Evolutionary conservation across 2,797 vertebrate genomes (phyloP), one percentile per base, ranked within the genome.

Genomic region (Spinibarbus caldwelli): DNA sequence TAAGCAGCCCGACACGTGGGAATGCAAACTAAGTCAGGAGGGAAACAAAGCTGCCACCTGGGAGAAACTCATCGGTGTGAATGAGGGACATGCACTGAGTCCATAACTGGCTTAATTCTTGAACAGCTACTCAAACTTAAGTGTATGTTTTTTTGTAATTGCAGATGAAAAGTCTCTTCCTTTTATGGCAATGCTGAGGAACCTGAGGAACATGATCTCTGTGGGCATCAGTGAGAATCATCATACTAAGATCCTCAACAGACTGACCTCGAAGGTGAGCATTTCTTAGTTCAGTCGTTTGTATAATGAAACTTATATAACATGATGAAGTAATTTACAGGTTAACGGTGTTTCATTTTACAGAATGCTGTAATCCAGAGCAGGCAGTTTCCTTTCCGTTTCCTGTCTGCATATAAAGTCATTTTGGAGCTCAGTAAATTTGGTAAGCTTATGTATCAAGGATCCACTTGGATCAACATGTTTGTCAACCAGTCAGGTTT

Each of bases 171-270:
- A 93, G 78, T 95, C 96, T 85, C 94, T 98, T 19, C 97, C 97
- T 0, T 97, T 97, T 90, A 97, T 97, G 97, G 97, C 97, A 57
- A 96, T 97, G 96, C 90, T 98, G 90, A 95, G 97, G 90, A 98
- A 98, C 90, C 91, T 98, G 86, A 93, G 96, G 83, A 98, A 95
- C 92, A 92, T 98, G 92, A 95, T 98, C 80, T 89, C 43, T 0
- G 87, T 77, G 6, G 96, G 96, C 38, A 94, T 98, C 91, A 97
- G 96, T 38, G 85, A 93, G 34, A 89, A 26, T 29, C 96, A 98
- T 92, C 97, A 98, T 36, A 86, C 88, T 8, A 93, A 93, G 78
- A 89, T 97, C 79, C 93, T 97, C 59, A 81, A 89, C 85, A 94
- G 92, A 68, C 94, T 98, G 86, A 94, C 94, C 82, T 91, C 95